These are phyloP conservation scores for Aplochiton taeniatus DNA, from an alignment of 2,797 vertebrate genomes.

Conservation along the genomic window DNA sequence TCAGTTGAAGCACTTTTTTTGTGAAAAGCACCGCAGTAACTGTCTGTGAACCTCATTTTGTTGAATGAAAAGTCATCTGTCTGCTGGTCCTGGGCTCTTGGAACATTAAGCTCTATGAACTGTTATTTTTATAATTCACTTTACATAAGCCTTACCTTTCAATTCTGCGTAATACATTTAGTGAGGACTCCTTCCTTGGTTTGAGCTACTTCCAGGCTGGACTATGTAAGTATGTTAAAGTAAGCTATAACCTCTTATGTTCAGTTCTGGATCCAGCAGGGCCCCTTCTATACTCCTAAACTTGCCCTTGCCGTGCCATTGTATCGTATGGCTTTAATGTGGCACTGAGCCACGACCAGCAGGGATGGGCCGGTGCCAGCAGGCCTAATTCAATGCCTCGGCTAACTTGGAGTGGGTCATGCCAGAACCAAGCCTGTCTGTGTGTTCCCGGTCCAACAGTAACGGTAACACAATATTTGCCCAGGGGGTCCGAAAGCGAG, in stretches of 20 bases:
- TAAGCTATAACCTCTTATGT: too few species aligned
- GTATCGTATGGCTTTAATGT: constrained; percentile 28
- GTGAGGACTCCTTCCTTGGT: constrained; percentile 15
- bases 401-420: constrained; percentile 25
- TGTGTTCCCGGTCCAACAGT: constrained; percentile 19
- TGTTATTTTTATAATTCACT: neutral
- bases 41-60: constrained; percentile 30
- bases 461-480: constrained; percentile 55
- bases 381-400: constrained; percentile 41
- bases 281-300: neutral
- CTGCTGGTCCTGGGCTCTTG: too few species aligned
- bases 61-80: constrained; percentile 29
- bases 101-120: too few species aligned
- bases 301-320: neutral
- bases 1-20: too few species aligned
- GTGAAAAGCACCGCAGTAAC: constrained; percentile 41
- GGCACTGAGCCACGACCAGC: constrained; percentile 39
- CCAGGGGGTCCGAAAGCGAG: constrained; percentile 30
- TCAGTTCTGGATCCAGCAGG: neutral
- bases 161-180: constrained; percentile 32
- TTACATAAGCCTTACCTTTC: constrained; percentile 24
- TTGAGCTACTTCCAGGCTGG: too few species aligned
- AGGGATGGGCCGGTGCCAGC: constrained; percentile 33
- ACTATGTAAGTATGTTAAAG: too few species aligned
- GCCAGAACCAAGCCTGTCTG: constrained; percentile 50